Base-by-base conservation (phyloP, 2,888 invertebrate genomes). In the Siphonodentalium dalli region DNA sequence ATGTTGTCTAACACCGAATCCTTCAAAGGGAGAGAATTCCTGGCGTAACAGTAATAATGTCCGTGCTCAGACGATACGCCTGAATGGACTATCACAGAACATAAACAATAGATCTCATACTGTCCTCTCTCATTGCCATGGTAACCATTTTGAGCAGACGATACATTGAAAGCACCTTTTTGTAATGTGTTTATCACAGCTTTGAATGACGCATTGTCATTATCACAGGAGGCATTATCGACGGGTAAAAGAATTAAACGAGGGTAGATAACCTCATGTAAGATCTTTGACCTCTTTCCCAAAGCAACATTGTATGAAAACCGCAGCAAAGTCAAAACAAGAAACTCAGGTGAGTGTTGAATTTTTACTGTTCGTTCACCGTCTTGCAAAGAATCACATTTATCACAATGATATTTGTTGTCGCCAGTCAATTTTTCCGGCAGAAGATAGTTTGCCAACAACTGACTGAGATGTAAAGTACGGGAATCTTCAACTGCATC, bases 61-160 rank as follows among this genome's bases (percentile, higher is more conserved):
- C 93, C 93, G 0, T 90, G 89, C 74, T 93, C 90, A 61, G 91
- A 88, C 44, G 89, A 90, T 21, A 87, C 87, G 2, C 93, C 93
- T 0, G 88, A 88, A 80, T 93, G 93, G 0, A 93, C 89, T 0
- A 93, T 89, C 0, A 91, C 90, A 0, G 91, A 91, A 75, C 91
- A 91, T 28, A 93, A 81, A 31, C 86, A 85, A 78, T 91, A 93
- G 18, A 85, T 83, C 52, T 86, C 85, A n/a, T n/a, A n/a, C n/a
- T n/a, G n/a, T 2, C 54, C 60, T 39, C 53, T 52, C n/a, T 54
- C 54, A 3, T 56, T 34, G n/a, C 61, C 38, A 6, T 61, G 48
- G 11, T 61, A 46, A 24, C 63, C 65, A 46, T 64, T 64, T 27
- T 61, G 44, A 18, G 61, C 47, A 31, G 66, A 48, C 50, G 60